Evolutionary conservation across 2,888 invertebrate species (phyloP).

Genomic region (Pyrocoelia pectoralis): DNA sequence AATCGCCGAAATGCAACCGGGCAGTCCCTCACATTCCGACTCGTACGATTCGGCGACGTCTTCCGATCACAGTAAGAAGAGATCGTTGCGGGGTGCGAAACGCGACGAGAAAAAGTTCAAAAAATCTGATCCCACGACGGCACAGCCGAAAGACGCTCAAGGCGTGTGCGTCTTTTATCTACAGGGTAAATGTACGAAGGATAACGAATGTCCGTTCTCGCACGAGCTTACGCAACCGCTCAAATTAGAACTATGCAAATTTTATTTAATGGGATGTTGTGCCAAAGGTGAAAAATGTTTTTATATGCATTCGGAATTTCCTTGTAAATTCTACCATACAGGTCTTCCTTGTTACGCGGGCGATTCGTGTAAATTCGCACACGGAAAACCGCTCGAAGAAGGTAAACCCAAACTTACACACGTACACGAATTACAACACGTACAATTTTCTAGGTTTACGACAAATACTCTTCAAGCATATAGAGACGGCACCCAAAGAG

Average conservation of each 20-base stretch:
- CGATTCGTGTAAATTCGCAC: constrained; percentile 91
- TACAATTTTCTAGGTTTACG: constrained; percentile 51
- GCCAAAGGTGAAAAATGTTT: constrained; percentile 94
- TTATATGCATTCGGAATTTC: constrained; percentile 97
- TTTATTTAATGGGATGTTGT: constrained; percentile 95
- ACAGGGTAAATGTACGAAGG: constrained; percentile 89
- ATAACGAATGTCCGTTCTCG: constrained; percentile 85
- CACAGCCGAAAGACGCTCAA: constrained; percentile 64
- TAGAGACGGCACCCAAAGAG: constrained; percentile 91
- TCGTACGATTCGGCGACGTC: constrained; percentile 68
- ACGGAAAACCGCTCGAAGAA: constrained; percentile 86
- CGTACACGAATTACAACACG: too few species aligned
- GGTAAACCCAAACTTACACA: constrained; percentile 61
- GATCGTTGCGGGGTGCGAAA: too few species aligned
- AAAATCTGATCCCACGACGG: constrained; percentile 57
- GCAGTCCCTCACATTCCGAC: constrained; percentile 66
- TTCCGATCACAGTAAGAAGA: constrained; percentile 48
- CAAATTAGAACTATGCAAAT: constrained; percentile 95
- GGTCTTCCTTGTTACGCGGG: constrained; percentile 83
- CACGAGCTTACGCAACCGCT: constrained; percentile 84
- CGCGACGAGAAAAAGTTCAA: constrained; percentile 38
- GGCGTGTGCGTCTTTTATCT: constrained; percentile 81
- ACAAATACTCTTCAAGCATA: constrained; percentile 69
- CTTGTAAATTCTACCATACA: constrained; percentile 96
- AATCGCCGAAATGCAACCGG: constrained; percentile 75